phyloP scores from a whole-genome alignment of 2,113 vertebrate genomes.

The Ptilonorhynchus violaceus region DNA sequence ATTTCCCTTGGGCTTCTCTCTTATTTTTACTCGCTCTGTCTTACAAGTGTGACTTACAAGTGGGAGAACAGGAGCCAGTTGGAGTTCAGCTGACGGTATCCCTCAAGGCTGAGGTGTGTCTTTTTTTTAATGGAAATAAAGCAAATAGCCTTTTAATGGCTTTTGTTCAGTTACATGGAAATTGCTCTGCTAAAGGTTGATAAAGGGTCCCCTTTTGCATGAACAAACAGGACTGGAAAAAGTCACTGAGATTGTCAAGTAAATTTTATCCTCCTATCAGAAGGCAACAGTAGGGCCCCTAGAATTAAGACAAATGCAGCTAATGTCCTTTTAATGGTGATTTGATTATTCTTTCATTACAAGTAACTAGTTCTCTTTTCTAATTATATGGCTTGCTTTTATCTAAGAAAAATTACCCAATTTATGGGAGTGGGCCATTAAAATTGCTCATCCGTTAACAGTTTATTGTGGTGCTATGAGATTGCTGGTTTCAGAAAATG shows the following conservation, averaged over 20 bases:
- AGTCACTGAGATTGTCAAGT: background rate
- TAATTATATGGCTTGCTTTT: slow-evolving; percentile 45
- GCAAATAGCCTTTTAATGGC: background rate
- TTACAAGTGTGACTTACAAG: background rate
- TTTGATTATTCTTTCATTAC: slow-evolving; percentile 47
- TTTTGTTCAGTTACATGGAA: background rate
- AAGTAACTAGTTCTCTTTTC: slow-evolving; percentile 37
- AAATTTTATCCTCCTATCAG: background rate
- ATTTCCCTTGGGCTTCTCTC: background rate
- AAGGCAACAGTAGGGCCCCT: background rate
- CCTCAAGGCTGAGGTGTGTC: background rate
- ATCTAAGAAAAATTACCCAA: slow-evolving; percentile 1
- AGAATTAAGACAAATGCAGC: slow-evolving; percentile 39
- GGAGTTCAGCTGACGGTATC: background rate
- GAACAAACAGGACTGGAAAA: background rate
- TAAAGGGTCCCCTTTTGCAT: background rate
- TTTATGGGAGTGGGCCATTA: background rate
- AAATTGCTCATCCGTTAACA: background rate
- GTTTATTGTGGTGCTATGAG: background rate
- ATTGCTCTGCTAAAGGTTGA: background rate
- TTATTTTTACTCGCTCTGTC: background rate
- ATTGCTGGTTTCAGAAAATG: background rate
- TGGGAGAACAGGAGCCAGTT: background rate
- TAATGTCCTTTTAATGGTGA: slow-evolving; percentile 33
- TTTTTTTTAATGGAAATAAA: background rate